phyloP scores from a whole-genome alignment of 92 coral and sea anemone species.

The Blastomussa wellsi region DNA sequence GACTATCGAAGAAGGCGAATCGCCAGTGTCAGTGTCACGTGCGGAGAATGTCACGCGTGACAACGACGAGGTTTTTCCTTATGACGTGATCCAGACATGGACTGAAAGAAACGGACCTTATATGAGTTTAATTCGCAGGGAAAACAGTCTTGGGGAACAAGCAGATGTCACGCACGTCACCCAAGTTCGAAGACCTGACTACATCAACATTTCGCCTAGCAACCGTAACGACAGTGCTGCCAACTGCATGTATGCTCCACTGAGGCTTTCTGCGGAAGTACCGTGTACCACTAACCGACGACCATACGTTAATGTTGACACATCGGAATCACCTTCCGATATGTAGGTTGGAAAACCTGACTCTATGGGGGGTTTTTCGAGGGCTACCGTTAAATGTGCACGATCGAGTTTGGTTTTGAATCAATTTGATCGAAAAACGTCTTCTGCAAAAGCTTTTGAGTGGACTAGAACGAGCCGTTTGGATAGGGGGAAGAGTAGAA shows the following conservation, averaged over 20 bases:
- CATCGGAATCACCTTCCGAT: not conserved
- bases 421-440: not conserved
- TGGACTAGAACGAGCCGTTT: not conserved
- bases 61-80: slow-evolving; percentile 39
- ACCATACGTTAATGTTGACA: slow-evolving; percentile 25
- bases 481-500: too few relatives aligned
- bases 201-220: slow-evolving; percentile 45
- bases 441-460: not conserved
- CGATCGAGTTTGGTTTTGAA: not conserved
- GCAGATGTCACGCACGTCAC: slow-evolving; percentile 2
- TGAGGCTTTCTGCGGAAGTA: not conserved
- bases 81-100: slow-evolving; percentile 16
- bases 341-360: not conserved
- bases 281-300: not conserved
- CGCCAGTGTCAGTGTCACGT: slow-evolving; percentile 7
- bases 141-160: not conserved
- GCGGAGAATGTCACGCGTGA: slow-evolving; percentile 26
- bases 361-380: not conserved
- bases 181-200: slow-evolving; percentile 28
- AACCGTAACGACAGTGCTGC: slow-evolving; percentile 48
- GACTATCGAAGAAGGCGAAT: slow-evolving; percentile 14
- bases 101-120: slow-evolving; percentile 10
- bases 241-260: slow-evolving; percentile 48
- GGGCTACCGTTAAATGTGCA: not conserved
- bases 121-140: slow-evolving; percentile 23